Evolutionary conservation across 1,140 invertebrate genomes (phyloP).

Genomic region (Camponotus pennsylvanicus): DNA sequence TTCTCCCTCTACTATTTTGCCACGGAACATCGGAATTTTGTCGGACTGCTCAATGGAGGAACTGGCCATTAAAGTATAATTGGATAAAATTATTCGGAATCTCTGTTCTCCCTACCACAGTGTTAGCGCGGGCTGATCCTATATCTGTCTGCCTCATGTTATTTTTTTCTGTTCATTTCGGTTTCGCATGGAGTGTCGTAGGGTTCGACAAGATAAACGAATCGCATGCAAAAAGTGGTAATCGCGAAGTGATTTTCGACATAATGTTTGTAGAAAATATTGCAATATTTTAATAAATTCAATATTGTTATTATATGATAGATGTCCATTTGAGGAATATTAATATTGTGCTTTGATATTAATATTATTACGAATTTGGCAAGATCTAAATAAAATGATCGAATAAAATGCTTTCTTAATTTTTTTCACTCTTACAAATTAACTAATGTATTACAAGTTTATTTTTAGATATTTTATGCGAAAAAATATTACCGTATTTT

Average conservation of each 20-base stretch:
- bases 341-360: neutral
- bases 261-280: neutral
- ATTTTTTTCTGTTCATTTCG: neutral
- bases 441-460: neutral
- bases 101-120: neutral
- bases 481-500: neutral
- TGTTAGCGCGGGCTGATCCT: neutral
- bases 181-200: neutral
- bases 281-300: neutral
- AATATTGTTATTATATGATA: neutral
- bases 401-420: neutral
- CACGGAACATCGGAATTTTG: slow-evolving; percentile 41
- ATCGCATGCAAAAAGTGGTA: slow-evolving; percentile 23
- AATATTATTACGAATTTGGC: neutral
- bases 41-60: slow-evolving; percentile 43
- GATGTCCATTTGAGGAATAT: neutral
- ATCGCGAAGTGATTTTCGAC: neutral
- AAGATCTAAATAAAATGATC: neutral
- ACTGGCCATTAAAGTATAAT: slow-evolving; percentile 53
- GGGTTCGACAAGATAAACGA: neutral
- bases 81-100: slow-evolving; percentile 58
- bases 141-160: neutral
- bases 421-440: neutral
- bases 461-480: neutral
- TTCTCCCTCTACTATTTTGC: slow-evolving; percentile 31